Evolutionary conservation across 2,888 invertebrate genomes (phyloP), one percentile per base, ranked within the genome.

Genomic region (Mamestra brassicae): DNA sequence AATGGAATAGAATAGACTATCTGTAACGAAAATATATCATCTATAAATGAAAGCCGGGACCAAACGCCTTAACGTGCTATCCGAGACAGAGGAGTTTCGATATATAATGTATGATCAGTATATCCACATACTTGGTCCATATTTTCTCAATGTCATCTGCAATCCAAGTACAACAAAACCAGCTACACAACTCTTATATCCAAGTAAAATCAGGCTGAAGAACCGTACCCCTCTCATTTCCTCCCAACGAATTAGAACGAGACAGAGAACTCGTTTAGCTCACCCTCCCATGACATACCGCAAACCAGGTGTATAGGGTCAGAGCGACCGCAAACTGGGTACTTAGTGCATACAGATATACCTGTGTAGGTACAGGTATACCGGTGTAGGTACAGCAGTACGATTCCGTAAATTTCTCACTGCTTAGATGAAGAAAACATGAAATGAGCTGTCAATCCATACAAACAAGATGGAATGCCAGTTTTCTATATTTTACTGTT

Each of bases 291-390:
- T 72, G 67, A 70, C 66, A 50, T 38, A 64, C 79, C 81, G 47
- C 73, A 81, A 47, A 66, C 83, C 72, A 78, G 67, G 81, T 64
- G 67, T 70, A 55, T 73, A 52, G 50, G 78, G 78, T 83, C 83
- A 52, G 58, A 38, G 34, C n/a, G 58, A 55, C 83, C 80, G 45
- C 83, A 60, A 73, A 69, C 69, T 78, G 13, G 52, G 47, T 73
- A 78, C 38, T 63, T 72, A 69, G 71, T 55, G 36, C 63, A 81
- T 52, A 42, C 55, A 60, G 17, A 7, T 55, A 50, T 17, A n/a
- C 5, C 4, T 5, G 10, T 7, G 7, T 42, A 4, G 36, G 13
- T 15, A 55, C 11, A 52, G 7, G 34, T 54, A 65, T 26, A 15
- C 15, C 50, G 8, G 10, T 54, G 26, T 6, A 52, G 54, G n/a